phyloP scores from a whole-genome alignment of 2,113 vertebrate genomes.

The Pica pica region DNA sequence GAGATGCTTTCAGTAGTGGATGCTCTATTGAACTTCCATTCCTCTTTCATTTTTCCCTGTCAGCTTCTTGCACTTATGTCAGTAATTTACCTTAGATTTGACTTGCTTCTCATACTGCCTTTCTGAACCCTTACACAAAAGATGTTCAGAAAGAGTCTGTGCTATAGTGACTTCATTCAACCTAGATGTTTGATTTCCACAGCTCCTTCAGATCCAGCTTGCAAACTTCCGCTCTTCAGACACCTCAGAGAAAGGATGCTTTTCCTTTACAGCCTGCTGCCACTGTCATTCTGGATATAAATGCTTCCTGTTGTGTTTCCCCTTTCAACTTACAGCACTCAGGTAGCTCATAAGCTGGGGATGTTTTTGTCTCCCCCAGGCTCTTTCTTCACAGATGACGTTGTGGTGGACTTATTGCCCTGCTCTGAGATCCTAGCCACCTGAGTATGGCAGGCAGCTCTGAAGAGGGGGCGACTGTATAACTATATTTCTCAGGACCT shows the following conservation, averaged over 20 bases:
- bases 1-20: neutral
- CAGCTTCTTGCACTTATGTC: neutral
- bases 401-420: neutral
- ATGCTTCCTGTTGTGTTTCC: neutral
- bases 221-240: neutral
- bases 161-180: conserved; percentile 4
- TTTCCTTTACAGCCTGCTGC: neutral
- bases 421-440: neutral
- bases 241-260: neutral
- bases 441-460: neutral
- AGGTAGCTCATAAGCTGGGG: neutral
- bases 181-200: neutral
- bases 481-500: neutral
- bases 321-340: neutral
- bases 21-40: neutral
- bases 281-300: neutral
- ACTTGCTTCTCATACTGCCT: neutral
- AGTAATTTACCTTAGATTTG: conserved; percentile 22
- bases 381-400: neutral
- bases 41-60: neutral
- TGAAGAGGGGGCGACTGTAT: neutral
- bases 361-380: neutral
- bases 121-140: conserved; percentile 12
- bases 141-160: neutral
- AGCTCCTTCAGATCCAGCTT: neutral